Evolutionary conservation across 1,140 invertebrate genomes (phyloP), one percentile per base, ranked within the genome.

Genomic region (Drosophila leontia): DNA sequence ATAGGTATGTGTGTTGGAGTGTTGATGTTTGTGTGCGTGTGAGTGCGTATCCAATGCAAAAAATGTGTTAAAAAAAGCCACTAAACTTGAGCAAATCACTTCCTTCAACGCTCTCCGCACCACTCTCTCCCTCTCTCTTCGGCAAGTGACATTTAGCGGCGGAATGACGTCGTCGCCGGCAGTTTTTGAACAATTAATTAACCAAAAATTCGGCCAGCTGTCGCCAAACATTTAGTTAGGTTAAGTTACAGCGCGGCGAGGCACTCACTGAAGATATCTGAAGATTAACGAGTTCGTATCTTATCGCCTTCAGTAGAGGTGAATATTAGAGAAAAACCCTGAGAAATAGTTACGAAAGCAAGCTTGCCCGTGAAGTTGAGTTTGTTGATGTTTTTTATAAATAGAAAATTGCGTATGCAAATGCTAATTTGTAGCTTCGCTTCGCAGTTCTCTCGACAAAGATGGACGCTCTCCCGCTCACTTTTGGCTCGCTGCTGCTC

Each of bases 401-500:
- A 92, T 92, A 92, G 91, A 92, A 92, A 91, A 92, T 92, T 92
- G 91, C 91, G 91, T 92, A 92, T 84, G 86, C 83, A 80, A 70
- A 80, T 91, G 86, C 78, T 91, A 87, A 80, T 83, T 82, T 75
- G 70, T 78, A 26, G 63, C 55, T 65, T 34, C 35, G 17, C 45
- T 39, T 75, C 42, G 47, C 11, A 34, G 42, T 59, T 67, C 57
- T 59, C 48, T 74, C 48, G 51, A 1, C 34, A 55, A 55, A 55
- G 34, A 15, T 55, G 23, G 17, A 55, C 32, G 17, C 34, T 56
- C 53, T 39, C 19, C 17, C 35, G 19, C 53, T 55, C 53, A 23
- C 51, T 37, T 37, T 55, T 39, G 3, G 51, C 17, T 37, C 17
- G 34, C 35, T 56, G 17, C 15, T 55, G 34, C 50, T 37, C 60